phyloP scores from a whole-genome alignment of 2,797 vertebrate genomes.

The Adrianichthys oophorus region DNA sequence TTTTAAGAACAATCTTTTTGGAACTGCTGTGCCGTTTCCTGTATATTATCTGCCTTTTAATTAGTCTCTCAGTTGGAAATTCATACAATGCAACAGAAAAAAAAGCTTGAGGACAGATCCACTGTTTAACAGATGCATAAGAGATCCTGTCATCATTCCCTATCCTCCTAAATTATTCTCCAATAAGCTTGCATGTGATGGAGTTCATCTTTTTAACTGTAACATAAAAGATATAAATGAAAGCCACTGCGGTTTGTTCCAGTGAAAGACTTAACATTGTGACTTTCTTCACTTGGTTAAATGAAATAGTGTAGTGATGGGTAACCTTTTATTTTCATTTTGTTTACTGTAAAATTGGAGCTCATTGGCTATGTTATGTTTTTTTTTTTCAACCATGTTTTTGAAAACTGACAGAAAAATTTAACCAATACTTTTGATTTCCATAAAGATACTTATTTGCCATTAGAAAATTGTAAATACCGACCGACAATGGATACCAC shows the following conservation, averaged over 20 bases:
- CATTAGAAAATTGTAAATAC: no score
- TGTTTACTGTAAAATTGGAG: background rate
- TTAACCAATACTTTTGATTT: no score
- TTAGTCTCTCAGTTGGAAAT: slow-evolving; percentile 34
- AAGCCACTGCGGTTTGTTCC: background rate
- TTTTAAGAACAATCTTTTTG: slow-evolving; percentile 58
- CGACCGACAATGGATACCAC: no score
- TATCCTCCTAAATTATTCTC: slow-evolving; percentile 5
- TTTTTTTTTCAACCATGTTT: background rate
- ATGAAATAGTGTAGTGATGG: background rate
- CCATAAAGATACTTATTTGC: no score
- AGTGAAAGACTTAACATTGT: background rate
- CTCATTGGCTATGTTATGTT: background rate
- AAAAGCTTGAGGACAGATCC: slow-evolving; percentile 28
- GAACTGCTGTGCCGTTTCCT: slow-evolving; percentile 51
- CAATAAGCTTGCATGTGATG: slow-evolving; percentile 15
- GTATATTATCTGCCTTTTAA: slow-evolving; percentile 57
- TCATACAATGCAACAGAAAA: slow-evolving; percentile 16
- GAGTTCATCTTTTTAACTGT: slow-evolving; percentile 13
- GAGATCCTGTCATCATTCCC: slow-evolving; percentile 26
- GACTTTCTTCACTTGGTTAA: background rate
- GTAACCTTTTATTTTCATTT: no score
- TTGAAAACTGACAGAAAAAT: background rate
- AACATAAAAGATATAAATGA: slow-evolving; percentile 11
- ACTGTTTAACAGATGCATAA: no score